phyloP scores from a whole-genome alignment of 2,113 vertebrate species.

The Bubalus kerabau region DNA sequence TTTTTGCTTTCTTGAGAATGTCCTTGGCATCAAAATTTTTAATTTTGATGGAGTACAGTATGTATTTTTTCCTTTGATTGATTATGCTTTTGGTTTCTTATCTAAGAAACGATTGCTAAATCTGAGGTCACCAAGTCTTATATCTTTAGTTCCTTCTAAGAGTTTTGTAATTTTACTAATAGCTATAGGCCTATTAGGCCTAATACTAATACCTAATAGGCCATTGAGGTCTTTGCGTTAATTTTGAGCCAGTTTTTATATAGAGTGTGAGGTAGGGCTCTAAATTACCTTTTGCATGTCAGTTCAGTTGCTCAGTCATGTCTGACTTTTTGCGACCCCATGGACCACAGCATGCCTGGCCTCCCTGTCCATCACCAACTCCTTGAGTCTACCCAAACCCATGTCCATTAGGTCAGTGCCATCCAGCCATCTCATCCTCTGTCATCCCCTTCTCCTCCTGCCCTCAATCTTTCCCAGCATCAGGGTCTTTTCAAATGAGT shows the following conservation, averaged over 20 bases:
- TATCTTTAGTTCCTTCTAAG: neutral
- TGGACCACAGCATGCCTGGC: rapidly evolving
- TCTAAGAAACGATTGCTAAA: neutral
- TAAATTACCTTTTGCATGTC: neutral
- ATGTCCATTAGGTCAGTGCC: too few relatives aligned
- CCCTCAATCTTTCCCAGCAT: too few relatives aligned
- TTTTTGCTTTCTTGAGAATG: neutral
- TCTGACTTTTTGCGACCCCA: rapidly evolving
- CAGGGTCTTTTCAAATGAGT: too few relatives aligned
- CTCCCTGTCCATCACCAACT: too few relatives aligned
- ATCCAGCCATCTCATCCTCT: too few relatives aligned
- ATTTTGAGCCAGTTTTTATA: neutral
- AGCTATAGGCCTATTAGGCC: too few relatives aligned
- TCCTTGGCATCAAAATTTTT: neutral
- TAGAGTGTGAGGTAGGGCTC: neutral
- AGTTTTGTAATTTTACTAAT: neutral
- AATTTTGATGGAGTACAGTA: neutral
- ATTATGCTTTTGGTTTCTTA: neutral
- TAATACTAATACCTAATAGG: too few relatives aligned
- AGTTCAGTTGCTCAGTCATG: too few relatives aligned
- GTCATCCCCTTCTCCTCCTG: too few relatives aligned
- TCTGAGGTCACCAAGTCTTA: neutral
- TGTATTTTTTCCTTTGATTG: neutral
- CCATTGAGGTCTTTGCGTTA: too few relatives aligned
- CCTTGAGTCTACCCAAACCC: too few relatives aligned